Percentiles rank a stretch among this genome's conserved stretches.
Evolutionary conservation across 2,113 vertebrate species (phyloP).

Genomic region (Salvelinus fontinalis): DNA sequence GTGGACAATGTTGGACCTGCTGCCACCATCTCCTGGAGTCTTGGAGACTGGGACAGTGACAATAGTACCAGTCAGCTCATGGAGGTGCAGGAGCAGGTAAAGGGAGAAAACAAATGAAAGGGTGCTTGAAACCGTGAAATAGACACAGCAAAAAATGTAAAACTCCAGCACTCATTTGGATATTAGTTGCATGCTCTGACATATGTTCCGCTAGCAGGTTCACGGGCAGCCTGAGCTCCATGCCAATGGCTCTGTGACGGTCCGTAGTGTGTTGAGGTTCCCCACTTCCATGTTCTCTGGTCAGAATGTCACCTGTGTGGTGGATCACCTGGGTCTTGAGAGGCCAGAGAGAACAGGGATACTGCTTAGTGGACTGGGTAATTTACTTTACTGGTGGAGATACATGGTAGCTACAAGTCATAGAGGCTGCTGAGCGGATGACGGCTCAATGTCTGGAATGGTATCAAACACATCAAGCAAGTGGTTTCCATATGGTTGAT

Average conservation of each 20-base stretch:
- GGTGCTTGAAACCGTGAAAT: not conserved
- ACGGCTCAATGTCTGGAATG: no score
- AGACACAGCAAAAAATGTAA: not conserved
- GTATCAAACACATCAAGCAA: no score
- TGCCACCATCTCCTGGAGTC: slow-evolving; percentile 59
- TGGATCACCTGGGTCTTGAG: slow-evolving; percentile 52
- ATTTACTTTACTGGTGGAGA: slow-evolving; percentile 11
- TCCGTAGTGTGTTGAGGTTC: slow-evolving; percentile 47
- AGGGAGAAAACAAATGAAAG: no score
- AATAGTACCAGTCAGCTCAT: not conserved
- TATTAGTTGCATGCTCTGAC: no score
- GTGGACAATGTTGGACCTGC: slow-evolving; percentile 49
- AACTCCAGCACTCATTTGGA: no score
- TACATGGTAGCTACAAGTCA: no score
- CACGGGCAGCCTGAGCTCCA: slow-evolving; percentile 11
- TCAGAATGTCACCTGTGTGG: slow-evolving; percentile 64
- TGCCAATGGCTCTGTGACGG: slow-evolving; percentile 29
- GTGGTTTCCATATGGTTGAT: no score
- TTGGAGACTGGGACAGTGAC: slow-evolving; percentile 23
- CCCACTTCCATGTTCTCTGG: slow-evolving; percentile 53
- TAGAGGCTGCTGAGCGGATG: not conserved
- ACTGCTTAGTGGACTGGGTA: slow-evolving; percentile 56
- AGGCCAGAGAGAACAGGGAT: slow-evolving; percentile 44
- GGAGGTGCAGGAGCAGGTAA: slow-evolving; percentile 5
- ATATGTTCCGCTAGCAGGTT: no score